A percentile compares a stretch with the other conserved stretches of the same genome.
Conservation (phyloP, 2,113 vertebrate species). For the Tychaedon coryphoeus region DNA sequence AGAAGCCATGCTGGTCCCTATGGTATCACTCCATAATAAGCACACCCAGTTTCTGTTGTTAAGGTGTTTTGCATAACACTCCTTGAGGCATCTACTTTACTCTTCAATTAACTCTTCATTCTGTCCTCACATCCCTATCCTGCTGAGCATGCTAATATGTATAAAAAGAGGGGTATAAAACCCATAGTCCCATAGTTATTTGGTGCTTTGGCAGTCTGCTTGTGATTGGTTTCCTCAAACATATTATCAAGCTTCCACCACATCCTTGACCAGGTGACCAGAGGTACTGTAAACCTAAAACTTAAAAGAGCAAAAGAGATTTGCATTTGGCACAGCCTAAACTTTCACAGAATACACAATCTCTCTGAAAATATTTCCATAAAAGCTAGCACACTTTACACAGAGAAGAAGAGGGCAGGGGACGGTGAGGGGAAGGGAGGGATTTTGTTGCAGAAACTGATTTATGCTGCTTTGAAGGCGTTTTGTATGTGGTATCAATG, state of each 20-base stretch:
- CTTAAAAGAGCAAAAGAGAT: neutral
- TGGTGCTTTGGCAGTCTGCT: neutral
- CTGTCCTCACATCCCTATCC: neutral
- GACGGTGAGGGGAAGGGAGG: rapidly evolving
- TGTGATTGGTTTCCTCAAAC: neutral
- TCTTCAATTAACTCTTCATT: neutral
- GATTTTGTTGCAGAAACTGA: neutral
- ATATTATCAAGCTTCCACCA: neutral
- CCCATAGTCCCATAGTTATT: neutral
- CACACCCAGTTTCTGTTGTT: neutral
- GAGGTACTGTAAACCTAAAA: neutral
- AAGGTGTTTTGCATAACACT: neutral
- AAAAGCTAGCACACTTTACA: neutral
- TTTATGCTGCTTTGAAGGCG: neutral
- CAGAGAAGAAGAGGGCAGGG: neutral
- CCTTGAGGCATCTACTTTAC: neutral
- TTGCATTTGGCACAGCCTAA: neutral
- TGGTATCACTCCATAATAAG: neutral
- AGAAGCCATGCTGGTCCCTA: neutral
- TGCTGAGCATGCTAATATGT: neutral
- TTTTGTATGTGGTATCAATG: neutral
- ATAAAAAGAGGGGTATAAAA: neutral
- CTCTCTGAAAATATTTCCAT: neutral
- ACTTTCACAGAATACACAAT: neutral
- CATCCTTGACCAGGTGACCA: neutral